Conservation (phyloP, 2,113 vertebrate species). For the Limnothrissa miodon region DNA sequence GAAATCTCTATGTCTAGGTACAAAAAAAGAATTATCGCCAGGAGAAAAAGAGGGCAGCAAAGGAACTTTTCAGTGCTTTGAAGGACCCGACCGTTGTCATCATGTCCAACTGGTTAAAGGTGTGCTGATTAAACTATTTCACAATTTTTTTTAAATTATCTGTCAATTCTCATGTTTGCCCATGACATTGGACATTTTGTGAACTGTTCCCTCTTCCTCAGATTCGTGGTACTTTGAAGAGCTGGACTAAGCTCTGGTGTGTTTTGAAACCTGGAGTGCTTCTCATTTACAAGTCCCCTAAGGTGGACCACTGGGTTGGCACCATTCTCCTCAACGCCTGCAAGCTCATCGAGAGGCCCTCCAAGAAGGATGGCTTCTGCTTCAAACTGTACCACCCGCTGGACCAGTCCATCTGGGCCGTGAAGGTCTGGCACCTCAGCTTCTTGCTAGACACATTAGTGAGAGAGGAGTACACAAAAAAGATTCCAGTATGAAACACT, state of each 20-base stretch:
- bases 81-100: slow-evolving; percentile 94
- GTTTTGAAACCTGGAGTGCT: slow-evolving; percentile 90
- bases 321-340: slow-evolving; percentile 92
- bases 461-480: no score
- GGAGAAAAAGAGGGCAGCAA: slow-evolving; percentile 93
- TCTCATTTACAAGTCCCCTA: slow-evolving; percentile 91
- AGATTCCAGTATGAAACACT: slow-evolving; percentile 54
- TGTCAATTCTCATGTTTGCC: background rate
- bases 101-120: slow-evolving; percentile 96
- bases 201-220: slow-evolving; percentile 44
- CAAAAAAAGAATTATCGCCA: slow-evolving; percentile 96
- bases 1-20: slow-evolving; percentile 66
- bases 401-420: slow-evolving; percentile 95
- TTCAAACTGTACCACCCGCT: slow-evolving; percentile 97
- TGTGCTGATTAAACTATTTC: slow-evolving; percentile 43
- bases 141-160: background rate
- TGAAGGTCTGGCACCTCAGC: slow-evolving; percentile 79
- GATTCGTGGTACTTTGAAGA: slow-evolving; percentile 92
- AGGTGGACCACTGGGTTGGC: slow-evolving; percentile 92
- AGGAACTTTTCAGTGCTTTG: slow-evolving; percentile 87
- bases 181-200: background rate
- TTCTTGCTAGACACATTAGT: no score
- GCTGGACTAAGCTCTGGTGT: slow-evolving; percentile 95
- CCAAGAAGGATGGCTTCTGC: slow-evolving; percentile 98
- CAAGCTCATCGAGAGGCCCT: slow-evolving; percentile 90